Evolutionary conservation across 1,140 invertebrate species (phyloP), one percentile per base, ranked within the genome.

Genomic region (Drosophila tropicalis): DNA sequence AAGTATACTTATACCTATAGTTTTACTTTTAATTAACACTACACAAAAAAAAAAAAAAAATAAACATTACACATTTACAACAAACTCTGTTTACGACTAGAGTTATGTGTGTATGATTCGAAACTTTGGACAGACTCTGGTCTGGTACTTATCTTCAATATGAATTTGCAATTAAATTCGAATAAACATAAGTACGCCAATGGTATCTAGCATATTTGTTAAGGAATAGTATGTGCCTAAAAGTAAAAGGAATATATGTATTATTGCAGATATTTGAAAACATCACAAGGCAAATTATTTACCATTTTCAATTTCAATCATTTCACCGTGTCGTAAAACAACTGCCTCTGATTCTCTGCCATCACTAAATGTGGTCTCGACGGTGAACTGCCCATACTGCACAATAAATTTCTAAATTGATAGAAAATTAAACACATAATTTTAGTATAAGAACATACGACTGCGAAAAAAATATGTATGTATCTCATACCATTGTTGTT

Each of bases 301-400:
- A 87, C 87, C 80, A 15, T 66, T 72, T 17, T 74, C 66, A n/a
- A 90, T 72, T 19, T 90, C 75, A 5, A 85, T 51, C 67, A 90
- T 72, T 41, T 90, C 87, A 1, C 87, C 87, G 2, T 62, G n/a
- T 22, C 68, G 65, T 36, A 90, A 17, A 1, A 60, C 40, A 3
- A 17, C 12, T 3, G 51, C 7, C 19, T 70, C 68, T 2, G 32
- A 10, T 10, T 67, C 60, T 0, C 55, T 51, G 2, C 17, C 39
- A 7, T 36, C 19, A 2, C 39, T 0, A 1, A 39, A 10, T 9
- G 17, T 34, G 15, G 29, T 58, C 5, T 79, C 54, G 2, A 91
- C 9, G 1, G 56, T 9, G 55, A 91, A 76, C 15, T 77, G 25
- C 0, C 89, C 89, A 54, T 56, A 41, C 5, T 85, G 58, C 2